Evolutionary conservation across 1,140 invertebrate species (phyloP), one percentile per base, ranked within the genome.

Genomic region (Apis florea): DNA sequence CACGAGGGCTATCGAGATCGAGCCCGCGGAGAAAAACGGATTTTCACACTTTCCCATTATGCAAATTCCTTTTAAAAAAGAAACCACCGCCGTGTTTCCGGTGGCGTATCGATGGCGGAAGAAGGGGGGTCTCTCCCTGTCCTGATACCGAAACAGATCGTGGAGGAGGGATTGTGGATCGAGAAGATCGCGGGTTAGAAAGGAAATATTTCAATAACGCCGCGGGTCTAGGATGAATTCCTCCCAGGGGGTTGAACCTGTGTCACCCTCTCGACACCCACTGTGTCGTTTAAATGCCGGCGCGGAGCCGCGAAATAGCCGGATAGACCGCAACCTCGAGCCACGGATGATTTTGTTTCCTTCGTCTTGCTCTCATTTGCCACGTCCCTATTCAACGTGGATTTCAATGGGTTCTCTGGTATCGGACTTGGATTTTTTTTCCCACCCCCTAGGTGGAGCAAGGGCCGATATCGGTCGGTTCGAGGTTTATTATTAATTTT

Each of bases 41-140:
- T 90, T 89, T 89, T 89, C 87, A 85, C 87, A 90, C 85, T 88
- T 84, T 79, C 85, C 89, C 89, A 90, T 90, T 90, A 90, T 89
- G 90, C 86, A 90, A 90, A 91, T 91, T 90, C 84, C 82, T 87
- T 85, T 85, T 85, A 86, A 85, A 75, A 40, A 88, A 89, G 87
- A 85, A 90, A 90, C 87, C 83, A 81, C 85, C 80, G 31, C 69
- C 54, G 58, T n/a, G n/a, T n/a, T n/a, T n/a, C n/a, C n/a, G n/a
- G n/a, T n/a, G 74, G 64, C 74, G 67, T 83, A 74, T 77, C 74
- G 84, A 58, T 64, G 51, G 63, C 31, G 26, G 53, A 51, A 9
- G 13, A 51, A 13, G 21, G 31, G 26, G 26, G 58, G 17, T n/a
- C 49, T 64, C 69, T 64, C 24, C 51, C 64, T 15, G 40, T 63